A percentile compares a stretch with the other conserved stretches of the same genome.
phyloP scores from a whole-genome alignment of 2,113 vertebrate genomes.

The Varanus salvator region DNA sequence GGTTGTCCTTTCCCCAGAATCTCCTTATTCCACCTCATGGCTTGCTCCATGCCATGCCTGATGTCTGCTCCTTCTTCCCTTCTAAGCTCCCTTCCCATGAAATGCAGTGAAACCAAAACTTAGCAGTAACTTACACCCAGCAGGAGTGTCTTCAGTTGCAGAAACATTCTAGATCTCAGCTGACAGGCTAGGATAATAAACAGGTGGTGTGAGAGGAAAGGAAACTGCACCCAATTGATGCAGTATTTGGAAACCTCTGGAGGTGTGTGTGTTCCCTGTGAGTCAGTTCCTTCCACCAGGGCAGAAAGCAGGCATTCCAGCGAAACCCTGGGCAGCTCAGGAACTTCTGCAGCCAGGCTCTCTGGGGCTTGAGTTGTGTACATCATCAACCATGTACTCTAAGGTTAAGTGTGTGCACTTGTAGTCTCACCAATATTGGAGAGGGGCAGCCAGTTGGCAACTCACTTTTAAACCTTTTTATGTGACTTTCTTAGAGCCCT shows the following conservation, averaged over 20 bases:
- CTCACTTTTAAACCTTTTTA: background rate
- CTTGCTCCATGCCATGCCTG: background rate
- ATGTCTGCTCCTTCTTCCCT: background rate
- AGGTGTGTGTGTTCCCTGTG: background rate
- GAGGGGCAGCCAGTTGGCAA: background rate
- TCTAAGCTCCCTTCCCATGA: background rate
- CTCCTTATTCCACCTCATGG: background rate
- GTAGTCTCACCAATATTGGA: background rate
- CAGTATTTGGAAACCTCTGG: background rate
- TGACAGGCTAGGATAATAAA: slow-evolving; percentile 1
- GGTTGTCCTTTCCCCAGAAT: background rate
- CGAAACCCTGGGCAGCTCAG: background rate
- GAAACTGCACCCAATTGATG: background rate
- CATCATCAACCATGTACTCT: background rate
- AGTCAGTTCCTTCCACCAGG: background rate
- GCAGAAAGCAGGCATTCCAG: background rate
- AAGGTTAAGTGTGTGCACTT: background rate
- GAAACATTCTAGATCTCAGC: slow-evolving; percentile 15
- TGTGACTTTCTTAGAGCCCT: background rate
- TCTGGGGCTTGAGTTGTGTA: background rate
- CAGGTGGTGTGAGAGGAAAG: background rate
- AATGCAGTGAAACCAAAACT: slow-evolving; percentile 11
- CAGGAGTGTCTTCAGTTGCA: background rate
- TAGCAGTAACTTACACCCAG: slow-evolving; percentile 11
- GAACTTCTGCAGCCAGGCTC: background rate